A percentile compares a stretch with the other conserved stretches of the same genome.
Evolutionary conservation across 1,140 invertebrate genomes (phyloP).

Genomic region (Drosophila ficusphila): DNA sequence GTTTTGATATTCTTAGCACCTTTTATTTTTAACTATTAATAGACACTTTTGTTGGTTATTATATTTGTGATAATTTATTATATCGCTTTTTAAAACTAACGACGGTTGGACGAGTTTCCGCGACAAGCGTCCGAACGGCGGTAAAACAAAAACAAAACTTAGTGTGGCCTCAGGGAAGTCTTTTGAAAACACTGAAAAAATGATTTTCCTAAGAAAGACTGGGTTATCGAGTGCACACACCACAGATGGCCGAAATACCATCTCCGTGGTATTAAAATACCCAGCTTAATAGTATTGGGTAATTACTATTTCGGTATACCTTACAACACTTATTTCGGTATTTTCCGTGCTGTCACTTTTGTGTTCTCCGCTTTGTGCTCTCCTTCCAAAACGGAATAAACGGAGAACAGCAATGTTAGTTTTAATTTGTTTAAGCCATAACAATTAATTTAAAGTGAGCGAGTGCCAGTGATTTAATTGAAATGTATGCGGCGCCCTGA

Average conservation of each 20-base stretch:
- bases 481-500: slow-evolving; percentile 30
- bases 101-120: not conserved
- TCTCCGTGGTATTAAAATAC: not conserved
- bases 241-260: no score
- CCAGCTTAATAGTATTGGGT: not conserved
- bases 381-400: slow-evolving; percentile 30
- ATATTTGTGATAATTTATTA: not conserved
- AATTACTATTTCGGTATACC: no score
- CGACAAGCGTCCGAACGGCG: slow-evolving; percentile 3
- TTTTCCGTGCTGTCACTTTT: slow-evolving; percentile 18
- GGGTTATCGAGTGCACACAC: no score
- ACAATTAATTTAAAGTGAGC: slow-evolving; percentile 29
- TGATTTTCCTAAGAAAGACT: no score
- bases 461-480: slow-evolving; percentile 22
- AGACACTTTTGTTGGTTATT: not conserved
- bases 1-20: not conserved
- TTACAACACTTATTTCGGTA: not conserved
- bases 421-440: slow-evolving; percentile 52
- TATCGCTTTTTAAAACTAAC: slow-evolving; percentile 1
- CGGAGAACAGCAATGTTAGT: slow-evolving; percentile 27
- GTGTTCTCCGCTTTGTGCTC: slow-evolving; percentile 22
- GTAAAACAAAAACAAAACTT: slow-evolving; percentile 29
- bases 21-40: not conserved
- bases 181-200: no score
- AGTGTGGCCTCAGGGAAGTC: no score